These are phyloP conservation scores for Drosophila ezoana DNA, from an alignment of 2,888 invertebrate genomes.

Conservation along the genomic window DNA sequence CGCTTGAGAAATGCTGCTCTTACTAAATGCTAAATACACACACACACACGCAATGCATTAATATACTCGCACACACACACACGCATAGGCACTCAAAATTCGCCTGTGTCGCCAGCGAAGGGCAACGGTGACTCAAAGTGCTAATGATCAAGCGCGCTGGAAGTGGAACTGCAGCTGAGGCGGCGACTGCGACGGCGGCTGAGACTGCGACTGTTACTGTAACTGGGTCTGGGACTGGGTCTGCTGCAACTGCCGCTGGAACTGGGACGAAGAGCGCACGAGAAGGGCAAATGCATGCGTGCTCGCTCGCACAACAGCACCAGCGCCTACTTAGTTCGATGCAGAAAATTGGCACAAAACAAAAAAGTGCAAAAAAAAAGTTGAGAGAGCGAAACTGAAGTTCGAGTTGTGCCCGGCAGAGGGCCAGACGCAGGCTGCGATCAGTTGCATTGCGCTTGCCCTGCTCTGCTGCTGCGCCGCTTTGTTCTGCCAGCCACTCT, in stretches of 20 bases:
- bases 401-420: constrained; percentile 28
- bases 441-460: constrained; percentile 35
- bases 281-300: constrained; percentile 33
- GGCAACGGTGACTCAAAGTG: constrained; percentile 68
- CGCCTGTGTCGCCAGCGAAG: constrained; percentile 48
- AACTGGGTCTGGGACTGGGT: constrained; percentile 22
- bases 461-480: neutral
- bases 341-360: constrained; percentile 26
- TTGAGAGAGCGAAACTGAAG: constrained; percentile 13
- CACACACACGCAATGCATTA: neutral
- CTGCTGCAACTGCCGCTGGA: constrained; percentile 23
- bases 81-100: constrained; percentile 16
- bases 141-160: constrained; percentile 57
- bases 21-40: constrained; percentile 33
- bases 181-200: constrained; percentile 5
- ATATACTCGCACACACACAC: neutral
- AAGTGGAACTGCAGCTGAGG: constrained; percentile 15
- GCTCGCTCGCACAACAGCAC: constrained; percentile 5
- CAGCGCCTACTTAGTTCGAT: constrained; percentile 11
- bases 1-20: constrained; percentile 39
- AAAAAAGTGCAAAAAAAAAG: constrained; percentile 3
- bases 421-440: constrained; percentile 14
- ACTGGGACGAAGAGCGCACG: constrained; percentile 44
- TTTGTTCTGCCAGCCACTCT: too few relatives aligned
- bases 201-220: constrained; percentile 21